Base-by-base conservation (phyloP, 2,888 invertebrate genomes). In the Cremastinae sp. region DNA sequence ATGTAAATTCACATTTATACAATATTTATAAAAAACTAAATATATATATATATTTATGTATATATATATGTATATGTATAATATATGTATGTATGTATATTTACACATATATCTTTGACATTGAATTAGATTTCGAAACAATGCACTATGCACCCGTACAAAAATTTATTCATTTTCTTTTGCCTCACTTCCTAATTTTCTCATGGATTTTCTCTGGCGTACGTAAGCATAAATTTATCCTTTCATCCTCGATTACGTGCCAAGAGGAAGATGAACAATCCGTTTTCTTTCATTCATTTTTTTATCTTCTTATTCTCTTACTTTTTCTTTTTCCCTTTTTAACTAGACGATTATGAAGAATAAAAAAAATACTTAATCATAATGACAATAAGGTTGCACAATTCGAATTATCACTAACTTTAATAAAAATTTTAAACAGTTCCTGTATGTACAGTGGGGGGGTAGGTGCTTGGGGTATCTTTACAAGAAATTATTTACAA, bases 401-500 rank as follows among this genome's bases (percentile, higher is more conserved):
- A 74, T 78, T 75, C 58, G 61, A 74, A 73, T 83, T 85, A 87
- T 84, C 75, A 82, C 84, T 86, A 85, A 79, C 84, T 28, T 85
- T 83, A 84, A 88, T 87, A 87, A 86, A 88, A 87, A 86, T 87
- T 86, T 28, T 86, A 84, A 86, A 86, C 85, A 84, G 82, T 83
- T 86, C 79, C 82, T 83, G 82, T 88, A 88, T 88, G 65, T 88
- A 88, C 87, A 88, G 83, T 80, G 83, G 81, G 83, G 81, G 82
- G 84, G 82, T 83, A 82, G 81, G 82, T 86, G 83, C 82, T 83
- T 83, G 81, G 79, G 81, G 82, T 83, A 83, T 86, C 83, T 88
- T 86, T 86, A 88, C 87, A 85, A 88, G 88, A 88, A 87, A 85
- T 88, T 88, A 89, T 89, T 87, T 89, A 89, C 88, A 89, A 89